A percentile compares a stretch with the other conserved stretches of the same genome.
Conservation (phyloP, 2,888 invertebrate species). For the Plebejus melissa region DNA sequence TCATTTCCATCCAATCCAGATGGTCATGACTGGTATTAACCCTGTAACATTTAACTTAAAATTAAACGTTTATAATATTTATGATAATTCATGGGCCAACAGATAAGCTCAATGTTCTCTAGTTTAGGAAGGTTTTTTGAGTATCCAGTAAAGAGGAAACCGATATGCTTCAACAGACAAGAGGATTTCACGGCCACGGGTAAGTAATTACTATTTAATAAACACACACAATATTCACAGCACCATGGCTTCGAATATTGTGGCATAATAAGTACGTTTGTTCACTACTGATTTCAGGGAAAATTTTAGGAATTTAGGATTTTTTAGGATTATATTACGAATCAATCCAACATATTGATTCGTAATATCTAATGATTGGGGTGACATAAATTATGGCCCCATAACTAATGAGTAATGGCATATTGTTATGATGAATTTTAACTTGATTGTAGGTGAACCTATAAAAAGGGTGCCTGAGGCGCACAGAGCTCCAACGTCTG, state of each 20-base stretch:
- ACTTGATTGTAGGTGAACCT: constrained; percentile 51
- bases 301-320: too few species aligned
- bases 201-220: constrained; percentile 36
- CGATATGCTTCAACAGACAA: constrained; percentile 78
- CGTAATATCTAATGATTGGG: too few species aligned
- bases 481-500: constrained; percentile 54
- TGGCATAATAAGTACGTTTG: too few species aligned
- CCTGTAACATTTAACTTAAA: background rate
- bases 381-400: too few species aligned
- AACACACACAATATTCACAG: background rate
- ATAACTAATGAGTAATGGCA: too few species aligned
- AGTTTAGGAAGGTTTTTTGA: constrained; percentile 73
- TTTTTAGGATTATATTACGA: too few species aligned
- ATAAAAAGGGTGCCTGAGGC: constrained; percentile 48
- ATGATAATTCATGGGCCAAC: constrained; percentile 61
- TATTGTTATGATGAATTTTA: too few species aligned
- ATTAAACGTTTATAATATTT: background rate
- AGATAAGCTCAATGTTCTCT: constrained; percentile 62
- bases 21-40: background rate
- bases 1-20: background rate
- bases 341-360: too few species aligned
- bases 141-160: constrained; percentile 79
- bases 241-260: too few species aligned
- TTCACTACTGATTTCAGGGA: too few species aligned
- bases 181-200: constrained; percentile 79